Evolutionary conservation across 2,113 vertebrate species (phyloP), one percentile per base, ranked within the genome.

Genomic region (Poicephalus meyeri): DNA sequence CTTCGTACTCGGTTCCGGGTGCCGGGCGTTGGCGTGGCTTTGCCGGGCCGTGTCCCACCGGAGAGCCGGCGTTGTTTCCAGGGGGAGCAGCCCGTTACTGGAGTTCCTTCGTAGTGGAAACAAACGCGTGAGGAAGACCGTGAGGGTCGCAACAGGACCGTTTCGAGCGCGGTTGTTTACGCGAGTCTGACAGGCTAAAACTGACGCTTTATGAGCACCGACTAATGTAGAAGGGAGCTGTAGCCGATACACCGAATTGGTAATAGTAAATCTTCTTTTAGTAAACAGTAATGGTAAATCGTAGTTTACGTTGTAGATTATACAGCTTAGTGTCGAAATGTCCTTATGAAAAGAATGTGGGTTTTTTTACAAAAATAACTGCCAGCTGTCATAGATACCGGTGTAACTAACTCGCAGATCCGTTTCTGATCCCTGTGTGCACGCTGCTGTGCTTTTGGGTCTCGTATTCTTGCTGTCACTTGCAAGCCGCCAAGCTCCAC

Each of bases 1-100:
- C 85, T 44, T 23, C 31, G 37, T 24, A 47, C 86, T 76, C 73
- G 61, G 92, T 94, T 96, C 96, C 89, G 96, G 93, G 89, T 95
- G 4, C 55, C 76, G 60, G 86, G 80, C 65, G 55, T 49, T 61
- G 95, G 80, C 74, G 80, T 39, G 63, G 47, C 52, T 55, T 0
- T 24, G 73, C 50, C 9, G 26, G 31, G 61, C 85, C 39, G 23
- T 18, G 10, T 37, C 5, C 33, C 26, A 5, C 25, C 6, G 16
- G 46, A 18, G 33, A 13, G 21, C 15, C 13, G 74, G 31, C 23
- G 23, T 5, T 25, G 50, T 29, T 39, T 31, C 13, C 5, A 1
- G 13, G 7, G 31, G 39, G 18, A 84, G 58, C 65, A 80, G 3
- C 52, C 31, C 60, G 56, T 56, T n/a, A 2, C n/a, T 16, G 23